Base-by-base conservation (phyloP, 2,888 invertebrate genomes). In the Dolomedes plantarius region DNA sequence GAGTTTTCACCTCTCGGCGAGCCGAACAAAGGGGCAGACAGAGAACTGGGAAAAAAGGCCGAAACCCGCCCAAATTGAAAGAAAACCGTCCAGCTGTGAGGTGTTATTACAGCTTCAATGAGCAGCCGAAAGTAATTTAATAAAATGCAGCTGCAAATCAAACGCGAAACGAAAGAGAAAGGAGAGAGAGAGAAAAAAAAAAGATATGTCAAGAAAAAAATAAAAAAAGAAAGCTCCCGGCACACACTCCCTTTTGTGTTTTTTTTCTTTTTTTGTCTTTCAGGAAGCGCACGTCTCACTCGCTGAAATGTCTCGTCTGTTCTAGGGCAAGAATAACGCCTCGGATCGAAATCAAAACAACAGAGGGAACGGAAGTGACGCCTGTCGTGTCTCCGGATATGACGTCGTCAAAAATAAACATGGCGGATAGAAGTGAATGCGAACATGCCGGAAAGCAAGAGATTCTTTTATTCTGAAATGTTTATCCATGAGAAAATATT, bases 331-430 rank as follows among this genome's bases (percentile, higher is more conserved):
- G 23, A 76, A 69, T 50, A 64, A 75, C 31, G 31, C 64, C 31
- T 16, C 39, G 31, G 46, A 68, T 62, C 39, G 68, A 74, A 76
- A 41, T 62, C 68, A 74, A 81, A 81, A 31, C 75, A 76, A 75
- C 74, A 19, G 32, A 56, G n/a, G 68, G 36, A 71, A 50, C 83
- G 83, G 83, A 83, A 83, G 83, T 83, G 83, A 83, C 83, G 83
- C 83, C 77, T 83, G 83, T 83, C 83, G 65, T 36, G 31, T 46
- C 36, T 64, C 71, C 76, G 83, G 83, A 83, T 72, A 50, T 83
- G 76, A 83, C 83, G 83, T 68, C 71, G 72, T 65, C 36, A 62
- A 75, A 65, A 31, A 71, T 56, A 69, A 68, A 76, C 77, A 75
- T 65, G 64, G 16, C 74, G 39, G 28, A 41, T n/a, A n/a, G 27